Conservation (phyloP, 2,797 vertebrate genomes). For the Poecilia picta region DNA sequence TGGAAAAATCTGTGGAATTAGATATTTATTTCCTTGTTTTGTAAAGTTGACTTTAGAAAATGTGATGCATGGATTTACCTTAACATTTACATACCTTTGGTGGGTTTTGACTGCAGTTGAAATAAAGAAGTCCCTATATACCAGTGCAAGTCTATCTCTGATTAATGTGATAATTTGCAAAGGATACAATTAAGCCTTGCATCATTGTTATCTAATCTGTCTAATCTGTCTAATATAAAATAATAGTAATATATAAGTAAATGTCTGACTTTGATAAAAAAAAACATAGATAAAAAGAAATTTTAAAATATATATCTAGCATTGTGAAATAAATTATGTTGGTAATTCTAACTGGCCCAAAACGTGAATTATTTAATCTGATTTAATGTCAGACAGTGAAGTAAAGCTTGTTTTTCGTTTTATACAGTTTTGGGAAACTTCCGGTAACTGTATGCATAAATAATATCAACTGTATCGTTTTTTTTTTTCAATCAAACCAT, state of each 20-base stretch:
- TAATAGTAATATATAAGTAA: background rate
- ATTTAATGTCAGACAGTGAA: background rate
- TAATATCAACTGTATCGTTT: background rate
- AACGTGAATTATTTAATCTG: background rate
- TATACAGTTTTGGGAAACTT: background rate
- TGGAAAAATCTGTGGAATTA: conserved; percentile 16
- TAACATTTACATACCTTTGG: conserved; percentile 18
- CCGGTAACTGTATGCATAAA: background rate
- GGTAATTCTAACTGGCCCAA: background rate
- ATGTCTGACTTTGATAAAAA: background rate
- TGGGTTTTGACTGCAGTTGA: conserved; percentile 42
- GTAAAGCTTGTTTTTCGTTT: background rate
- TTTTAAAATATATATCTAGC: background rate
- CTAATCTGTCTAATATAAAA: background rate
- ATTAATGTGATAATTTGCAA: background rate
- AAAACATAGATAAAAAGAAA: background rate
- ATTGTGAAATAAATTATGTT: background rate
- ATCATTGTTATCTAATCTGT: background rate
- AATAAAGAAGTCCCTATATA: conserved; percentile 57
- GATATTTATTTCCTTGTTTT: conserved; percentile 48
- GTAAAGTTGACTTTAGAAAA: conserved; percentile 34
- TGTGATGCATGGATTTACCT: background rate
- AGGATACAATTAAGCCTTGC: no score
- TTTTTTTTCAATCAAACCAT: background rate
- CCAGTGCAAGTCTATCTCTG: background rate